Evolutionary conservation across 1,140 invertebrate species (phyloP).

Genomic region (Coenobita brevimanus): DNA sequence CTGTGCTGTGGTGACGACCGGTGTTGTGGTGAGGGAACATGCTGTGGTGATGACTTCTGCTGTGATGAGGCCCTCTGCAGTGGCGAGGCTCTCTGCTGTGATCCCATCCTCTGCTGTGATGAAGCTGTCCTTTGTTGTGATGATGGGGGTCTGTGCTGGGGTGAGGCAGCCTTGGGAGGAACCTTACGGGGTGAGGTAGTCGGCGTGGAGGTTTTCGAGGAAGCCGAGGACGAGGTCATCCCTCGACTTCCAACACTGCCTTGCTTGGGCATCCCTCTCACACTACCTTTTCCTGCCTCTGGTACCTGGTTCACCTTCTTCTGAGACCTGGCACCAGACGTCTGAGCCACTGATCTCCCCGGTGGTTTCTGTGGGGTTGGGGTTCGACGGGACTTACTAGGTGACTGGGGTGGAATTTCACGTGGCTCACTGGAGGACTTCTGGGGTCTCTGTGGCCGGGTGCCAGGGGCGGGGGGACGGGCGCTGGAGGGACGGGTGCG

Average conservation of each 20-base stretch:
- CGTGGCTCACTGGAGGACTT: constrained; percentile 55
- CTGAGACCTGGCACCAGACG: no score
- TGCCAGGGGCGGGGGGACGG: constrained; percentile 32
- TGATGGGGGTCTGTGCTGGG: constrained; percentile 16
- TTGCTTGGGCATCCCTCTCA: constrained; percentile 30
- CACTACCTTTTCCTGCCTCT: constrained; percentile 22
- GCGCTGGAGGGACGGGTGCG: constrained; percentile 51
- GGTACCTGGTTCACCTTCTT: neutral
- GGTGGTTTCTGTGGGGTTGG: constrained; percentile 1
- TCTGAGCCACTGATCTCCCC: neutral
- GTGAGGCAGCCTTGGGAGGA: neutral
- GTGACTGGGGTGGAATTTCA: constrained; percentile 26
- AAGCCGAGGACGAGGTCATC: neutral
- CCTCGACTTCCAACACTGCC: neutral
- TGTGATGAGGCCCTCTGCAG: constrained; percentile 20
- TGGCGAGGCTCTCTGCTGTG: neutral
- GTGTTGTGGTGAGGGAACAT: constrained; percentile 8
- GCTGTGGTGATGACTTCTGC: neutral
- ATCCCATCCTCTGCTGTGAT: neutral
- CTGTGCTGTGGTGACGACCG: constrained; percentile 32
- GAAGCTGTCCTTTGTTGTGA: neutral
- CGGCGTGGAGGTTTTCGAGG: constrained; percentile 47
- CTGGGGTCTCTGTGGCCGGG: constrained; percentile 3
- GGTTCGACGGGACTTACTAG: neutral
- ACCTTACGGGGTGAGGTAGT: constrained; percentile 32